Percentiles rank a stretch among this genome's conserved stretches.
These are phyloP conservation scores for Spilogale gracilis DNA, from an alignment of 2,113 vertebrate species.

Conservation along the genomic window DNA sequence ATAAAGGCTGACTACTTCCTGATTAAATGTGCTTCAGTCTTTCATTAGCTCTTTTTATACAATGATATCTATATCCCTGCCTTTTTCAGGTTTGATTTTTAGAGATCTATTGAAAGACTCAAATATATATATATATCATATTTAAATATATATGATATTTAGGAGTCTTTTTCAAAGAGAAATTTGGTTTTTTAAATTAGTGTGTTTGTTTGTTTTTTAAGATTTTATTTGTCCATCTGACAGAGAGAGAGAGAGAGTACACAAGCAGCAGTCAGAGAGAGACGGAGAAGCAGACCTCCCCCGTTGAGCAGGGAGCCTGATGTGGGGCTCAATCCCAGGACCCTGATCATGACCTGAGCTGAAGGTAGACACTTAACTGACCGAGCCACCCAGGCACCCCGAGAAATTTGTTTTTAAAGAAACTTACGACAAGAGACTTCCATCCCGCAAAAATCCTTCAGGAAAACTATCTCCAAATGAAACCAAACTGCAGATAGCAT, in stretches of 20 bases:
- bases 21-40: conserved; percentile 35
- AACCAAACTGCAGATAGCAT: neutral
- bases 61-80: neutral
- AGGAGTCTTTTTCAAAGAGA: neutral
- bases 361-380: too few relatives aligned
- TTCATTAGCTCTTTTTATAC: conserved; percentile 37
- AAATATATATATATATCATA: neutral
- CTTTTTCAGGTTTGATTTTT: neutral
- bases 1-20: conserved; percentile 50
- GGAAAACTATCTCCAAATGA: conserved; percentile 43
- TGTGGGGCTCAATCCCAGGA: too few relatives aligned
- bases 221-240: too few relatives aligned
- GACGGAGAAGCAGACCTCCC: too few relatives aligned
- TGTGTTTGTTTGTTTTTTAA: too few relatives aligned
- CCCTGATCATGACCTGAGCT: too few relatives aligned
- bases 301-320: too few relatives aligned
- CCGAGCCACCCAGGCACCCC: too few relatives aligned
- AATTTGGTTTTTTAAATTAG: neutral
- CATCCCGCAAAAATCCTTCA: neutral
- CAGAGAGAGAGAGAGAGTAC: too few relatives aligned
- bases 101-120: conserved; percentile 23
- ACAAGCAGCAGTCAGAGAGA: too few relatives aligned
- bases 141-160: neutral
- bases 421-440: neutral
- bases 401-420: conserved; percentile 42